Percentiles rank a stretch among this genome's conserved stretches.
Evolutionary conservation across 1,140 invertebrate genomes (phyloP).

Genomic region (Gryon sp.): DNA sequence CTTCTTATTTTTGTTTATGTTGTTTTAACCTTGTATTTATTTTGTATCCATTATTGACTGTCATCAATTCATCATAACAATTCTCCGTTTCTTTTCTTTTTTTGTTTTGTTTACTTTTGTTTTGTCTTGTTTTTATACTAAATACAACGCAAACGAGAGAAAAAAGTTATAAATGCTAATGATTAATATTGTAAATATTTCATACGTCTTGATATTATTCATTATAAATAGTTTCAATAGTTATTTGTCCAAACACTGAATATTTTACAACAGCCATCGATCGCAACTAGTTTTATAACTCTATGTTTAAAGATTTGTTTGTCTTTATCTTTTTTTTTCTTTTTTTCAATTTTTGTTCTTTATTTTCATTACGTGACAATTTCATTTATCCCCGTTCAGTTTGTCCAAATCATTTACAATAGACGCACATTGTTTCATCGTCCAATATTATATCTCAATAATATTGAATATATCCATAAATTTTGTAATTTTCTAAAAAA

Average conservation of each 20-base stretch:
- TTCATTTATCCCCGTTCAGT: slow-evolving; percentile 5
- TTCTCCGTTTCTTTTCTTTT: slow-evolving; percentile 37
- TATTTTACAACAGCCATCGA: slow-evolving; percentile 79
- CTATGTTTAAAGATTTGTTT: slow-evolving; percentile 73
- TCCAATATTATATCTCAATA: slow-evolving; percentile 77
- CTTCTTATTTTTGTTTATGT: neutral
- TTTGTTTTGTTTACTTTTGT: neutral
- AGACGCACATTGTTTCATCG: slow-evolving; percentile 72
- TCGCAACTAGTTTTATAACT: slow-evolving; percentile 75
- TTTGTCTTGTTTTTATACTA: slow-evolving; percentile 1
- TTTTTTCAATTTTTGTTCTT: too few species aligned
- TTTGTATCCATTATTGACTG: too few species aligned
- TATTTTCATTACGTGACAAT: too few species aligned
- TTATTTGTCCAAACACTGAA: slow-evolving; percentile 78
- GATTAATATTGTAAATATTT: slow-evolving; percentile 73
- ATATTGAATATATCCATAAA: slow-evolving; percentile 77
- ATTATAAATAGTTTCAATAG: slow-evolving; percentile 76
- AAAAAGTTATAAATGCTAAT: slow-evolving; percentile 73
- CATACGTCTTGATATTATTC: slow-evolving; percentile 72
- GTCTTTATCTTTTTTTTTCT: slow-evolving; percentile 35
- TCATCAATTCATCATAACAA: too few species aligned
- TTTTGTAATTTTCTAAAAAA: slow-evolving; percentile 80
- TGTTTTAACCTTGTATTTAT: slow-evolving; percentile 16
- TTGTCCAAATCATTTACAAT: slow-evolving; percentile 64
- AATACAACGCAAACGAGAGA: slow-evolving; percentile 72